Evolutionary conservation across 2,113 vertebrate species (phyloP), one percentile per base, ranked within the genome.

Genomic region (Spheniscus mendiculus): DNA sequence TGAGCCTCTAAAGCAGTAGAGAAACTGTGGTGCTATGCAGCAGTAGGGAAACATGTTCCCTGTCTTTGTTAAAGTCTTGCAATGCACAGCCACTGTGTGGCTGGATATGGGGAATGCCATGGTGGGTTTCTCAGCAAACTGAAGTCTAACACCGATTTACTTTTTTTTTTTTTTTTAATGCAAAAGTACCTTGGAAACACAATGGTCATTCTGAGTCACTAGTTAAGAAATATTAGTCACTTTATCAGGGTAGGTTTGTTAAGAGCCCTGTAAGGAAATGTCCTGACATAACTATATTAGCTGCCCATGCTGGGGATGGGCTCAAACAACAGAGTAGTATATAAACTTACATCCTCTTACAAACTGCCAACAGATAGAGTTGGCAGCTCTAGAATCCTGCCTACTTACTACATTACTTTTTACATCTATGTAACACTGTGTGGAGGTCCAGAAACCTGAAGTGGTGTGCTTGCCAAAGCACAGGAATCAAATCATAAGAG

Each of bases 391-490:
- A 11, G 6, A 70, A 27, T 59, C 19, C 32, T 77, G 10, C 14
- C 63, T 55, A 23, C 21, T 50, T 59, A 23, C 16, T 69, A 6
- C 5, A 38, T 69, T n/a, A 42, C 7, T 76, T 76, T 89, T 67
- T 67, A 42, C 32, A 23, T 40, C 42, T 53, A 0, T 36, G 5
- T 55, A 30, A 34, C 5, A 34, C 6, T 2, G 0, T 3, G 7
- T 27, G 44, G n/a, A 72, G 36, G 32, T 72, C 38, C 12, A 16
- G n/a, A 91, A 42, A 72, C 19, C 19, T 67, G 47, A 58, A 23
- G 4, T 21, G 12, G 5, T 72, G 27, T 18, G 12, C 32, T 65
- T 69, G 26, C 10, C 32, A 18, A 44, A 56, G 40, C 21, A 40
- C 10, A 59, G 36, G 49, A 87, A 52, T 47, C 29, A n/a, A 55